Evolutionary conservation across 64 coral and sea anemone genomes (phyloP), one percentile per base, ranked within the genome.

Genomic region (Hydrozoanthus tunicans): DNA sequence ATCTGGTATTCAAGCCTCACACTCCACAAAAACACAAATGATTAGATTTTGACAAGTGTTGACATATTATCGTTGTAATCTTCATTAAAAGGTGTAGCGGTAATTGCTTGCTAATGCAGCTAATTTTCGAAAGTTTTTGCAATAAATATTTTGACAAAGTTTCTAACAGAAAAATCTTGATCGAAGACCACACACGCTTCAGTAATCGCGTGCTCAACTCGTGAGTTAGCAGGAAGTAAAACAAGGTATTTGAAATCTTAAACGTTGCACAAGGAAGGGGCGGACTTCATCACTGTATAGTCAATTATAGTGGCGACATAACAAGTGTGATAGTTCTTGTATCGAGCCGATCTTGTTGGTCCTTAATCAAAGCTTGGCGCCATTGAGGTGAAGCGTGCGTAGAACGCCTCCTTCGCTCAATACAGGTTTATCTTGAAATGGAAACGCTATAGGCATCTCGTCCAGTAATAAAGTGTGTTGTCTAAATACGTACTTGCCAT

Each of bases 41-140:
- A 69, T 86, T 86, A 86, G 62, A 65, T 66, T 90, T 65, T 24
- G 11, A 77, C 89, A 52, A 32, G 32, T 90, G 89, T 51, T 90
- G 89, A 90, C 88, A 90, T 12, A 13, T 90, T 90, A 66, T 80
- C 89, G n/a, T 9, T 1, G 75, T 43, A 65, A 64, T 90, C 74
- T 90, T 90, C 89, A 80, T 90, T 53, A 90, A 90, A 90, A 90
- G 60, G 89, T 90, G 59, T 58, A 90, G n/a, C 60, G 43, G 23
- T 80, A 79, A 90, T 90, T 70, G 59, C 12, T 64, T 79, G 89
- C 89, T 90, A 90, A 90, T 90, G 89, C 63, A 80, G 43, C 76
- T 25, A 79, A 90, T 80, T 90, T 90, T 60, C 89, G 63, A 90
- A 80, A 53, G 73, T 90, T 90, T 59, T 80, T 90, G 76, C 74